Conservation (phyloP, 2,888 invertebrate genomes). For the Drosophila mercatorum region DNA sequence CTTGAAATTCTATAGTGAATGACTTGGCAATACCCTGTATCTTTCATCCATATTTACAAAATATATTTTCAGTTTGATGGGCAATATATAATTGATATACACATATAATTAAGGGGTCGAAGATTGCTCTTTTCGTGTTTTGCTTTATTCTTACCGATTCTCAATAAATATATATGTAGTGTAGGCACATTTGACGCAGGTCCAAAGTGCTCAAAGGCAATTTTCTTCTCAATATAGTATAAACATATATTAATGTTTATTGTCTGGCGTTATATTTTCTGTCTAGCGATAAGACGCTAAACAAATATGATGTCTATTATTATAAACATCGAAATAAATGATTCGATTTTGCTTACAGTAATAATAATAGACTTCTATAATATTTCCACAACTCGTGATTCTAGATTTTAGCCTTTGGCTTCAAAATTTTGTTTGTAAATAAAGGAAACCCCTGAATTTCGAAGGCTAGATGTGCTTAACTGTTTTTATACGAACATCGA, state of each 20-base stretch:
- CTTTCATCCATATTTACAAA: not conserved
- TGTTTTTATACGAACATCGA: too few relatives aligned
- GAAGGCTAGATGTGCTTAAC: not conserved
- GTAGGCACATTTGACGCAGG: not conserved
- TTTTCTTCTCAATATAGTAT: not conserved
- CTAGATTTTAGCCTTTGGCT: not conserved
- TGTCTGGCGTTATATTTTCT: slow-evolving; percentile 12
- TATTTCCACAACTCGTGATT: not conserved
- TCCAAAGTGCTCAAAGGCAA: slow-evolving; percentile 37
- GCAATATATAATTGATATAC: not conserved
- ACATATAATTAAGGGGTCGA: too few relatives aligned
- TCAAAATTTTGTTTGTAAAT: not conserved
- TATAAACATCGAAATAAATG: not conserved
- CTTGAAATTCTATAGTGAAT: too few relatives aligned
- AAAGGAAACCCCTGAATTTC: not conserved
- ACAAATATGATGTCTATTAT: not conserved
- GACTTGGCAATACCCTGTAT: not conserved
- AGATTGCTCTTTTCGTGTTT: not conserved
- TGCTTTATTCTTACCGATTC: not conserved
- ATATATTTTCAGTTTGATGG: not conserved
- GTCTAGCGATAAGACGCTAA: slow-evolving; percentile 40
- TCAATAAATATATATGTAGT: not conserved
- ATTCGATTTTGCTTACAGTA: not conserved
- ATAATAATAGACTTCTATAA: not conserved
- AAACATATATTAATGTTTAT: slow-evolving; percentile 4